Evolutionary conservation across 2,797 vertebrate genomes (phyloP).

Genomic region (Tokudaia tokunoshimensis): DNA sequence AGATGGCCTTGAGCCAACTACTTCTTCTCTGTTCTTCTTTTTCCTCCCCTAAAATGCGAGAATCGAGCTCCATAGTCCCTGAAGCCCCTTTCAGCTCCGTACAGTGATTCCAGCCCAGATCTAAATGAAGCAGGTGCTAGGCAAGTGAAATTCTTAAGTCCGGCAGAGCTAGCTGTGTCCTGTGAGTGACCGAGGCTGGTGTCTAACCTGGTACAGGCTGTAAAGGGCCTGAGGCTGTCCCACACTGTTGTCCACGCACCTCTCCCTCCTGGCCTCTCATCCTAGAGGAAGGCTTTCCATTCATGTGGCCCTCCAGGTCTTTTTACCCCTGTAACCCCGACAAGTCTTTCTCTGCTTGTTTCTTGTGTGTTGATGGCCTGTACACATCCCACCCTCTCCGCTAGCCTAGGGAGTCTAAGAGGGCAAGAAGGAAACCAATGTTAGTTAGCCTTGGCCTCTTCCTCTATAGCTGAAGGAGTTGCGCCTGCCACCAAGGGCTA

Average conservation of each 20-base stretch:
- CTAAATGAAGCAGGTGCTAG: slow-evolving; percentile 1
- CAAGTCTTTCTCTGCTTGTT: background rate
- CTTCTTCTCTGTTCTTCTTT: slow-evolving; percentile 21
- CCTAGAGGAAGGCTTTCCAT: background rate
- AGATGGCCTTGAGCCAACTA: background rate
- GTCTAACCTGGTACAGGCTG: background rate
- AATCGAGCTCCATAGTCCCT: background rate
- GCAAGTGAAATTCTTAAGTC: background rate
- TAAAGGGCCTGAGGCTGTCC: background rate
- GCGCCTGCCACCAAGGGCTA: background rate
- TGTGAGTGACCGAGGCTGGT: background rate
- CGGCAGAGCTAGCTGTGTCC: background rate
- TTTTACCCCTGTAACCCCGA: background rate
- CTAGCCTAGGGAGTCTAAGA: background rate
- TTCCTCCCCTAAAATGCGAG: slow-evolving; percentile 24
- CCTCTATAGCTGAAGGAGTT: background rate
- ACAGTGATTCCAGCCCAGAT: background rate
- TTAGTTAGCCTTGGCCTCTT: background rate
- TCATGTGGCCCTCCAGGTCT: background rate
- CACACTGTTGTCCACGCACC: fast-evolving
- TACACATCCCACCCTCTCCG: background rate
- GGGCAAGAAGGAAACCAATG: background rate
- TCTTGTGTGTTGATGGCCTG: background rate
- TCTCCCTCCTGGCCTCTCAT: background rate
- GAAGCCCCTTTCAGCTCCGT: background rate